Conservation (phyloP, 2,113 vertebrate genomes). For the Callaeas wilsoni region DNA sequence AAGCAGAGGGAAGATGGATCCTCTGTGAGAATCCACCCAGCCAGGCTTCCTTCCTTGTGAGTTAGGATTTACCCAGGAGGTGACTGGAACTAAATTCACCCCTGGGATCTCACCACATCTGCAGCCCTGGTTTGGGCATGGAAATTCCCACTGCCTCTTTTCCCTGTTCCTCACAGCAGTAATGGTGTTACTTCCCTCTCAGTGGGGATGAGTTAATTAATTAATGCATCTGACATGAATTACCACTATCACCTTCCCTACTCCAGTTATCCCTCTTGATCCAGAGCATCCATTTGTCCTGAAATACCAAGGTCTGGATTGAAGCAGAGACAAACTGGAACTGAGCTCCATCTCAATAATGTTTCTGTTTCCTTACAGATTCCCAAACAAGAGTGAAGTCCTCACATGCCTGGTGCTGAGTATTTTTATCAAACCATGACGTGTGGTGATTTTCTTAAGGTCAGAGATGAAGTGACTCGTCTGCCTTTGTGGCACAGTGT, state of each 20-base stretch:
- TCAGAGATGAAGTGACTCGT: background rate
- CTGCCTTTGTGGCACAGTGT: background rate
- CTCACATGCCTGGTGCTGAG: rapidly evolving
- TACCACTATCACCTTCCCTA: background rate
- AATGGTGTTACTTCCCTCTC: background rate
- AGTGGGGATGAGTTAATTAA: background rate
- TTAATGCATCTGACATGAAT: background rate
- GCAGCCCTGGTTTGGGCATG: background rate
- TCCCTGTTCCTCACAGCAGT: background rate
- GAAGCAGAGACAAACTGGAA: background rate
- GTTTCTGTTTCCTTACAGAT: background rate
- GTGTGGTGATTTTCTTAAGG: background rate
- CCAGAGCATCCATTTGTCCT: background rate
- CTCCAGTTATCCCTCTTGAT: background rate
- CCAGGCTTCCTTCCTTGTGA: background rate
- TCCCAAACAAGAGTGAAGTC: background rate
- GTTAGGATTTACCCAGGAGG: background rate
- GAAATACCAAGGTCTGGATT: background rate
- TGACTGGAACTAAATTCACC: background rate
- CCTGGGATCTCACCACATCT: background rate
- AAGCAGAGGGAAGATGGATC: background rate
- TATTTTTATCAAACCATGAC: background rate
- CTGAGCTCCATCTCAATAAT: background rate
- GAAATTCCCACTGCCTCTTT: background rate
- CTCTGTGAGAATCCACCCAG: background rate